Conservation (phyloP, 2,888 invertebrate genomes). For the Chrysolina oricalcia region DNA sequence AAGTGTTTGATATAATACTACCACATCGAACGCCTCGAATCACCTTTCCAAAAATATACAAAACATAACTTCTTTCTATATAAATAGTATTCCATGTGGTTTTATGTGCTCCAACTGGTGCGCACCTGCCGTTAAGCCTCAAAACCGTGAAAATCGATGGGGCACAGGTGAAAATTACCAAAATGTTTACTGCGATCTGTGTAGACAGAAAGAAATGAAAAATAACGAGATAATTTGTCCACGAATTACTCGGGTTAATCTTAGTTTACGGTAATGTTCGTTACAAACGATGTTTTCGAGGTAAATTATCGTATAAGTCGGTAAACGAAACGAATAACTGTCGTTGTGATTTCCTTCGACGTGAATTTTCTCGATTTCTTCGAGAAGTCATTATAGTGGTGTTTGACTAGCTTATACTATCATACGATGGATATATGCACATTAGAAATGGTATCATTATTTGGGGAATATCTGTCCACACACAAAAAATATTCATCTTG, state of each 20-base stretch:
- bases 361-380: not conserved
- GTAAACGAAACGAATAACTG: not conserved
- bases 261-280: conserved; percentile 26
- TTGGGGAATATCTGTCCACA: no score
- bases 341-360: not conserved
- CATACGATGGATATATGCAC: no score
- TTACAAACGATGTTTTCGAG: conserved; percentile 5
- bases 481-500: no score
- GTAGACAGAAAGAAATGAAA: conserved; percentile 25
- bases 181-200: conserved; percentile 40
- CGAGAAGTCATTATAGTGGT: no score
- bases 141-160: conserved; percentile 61
- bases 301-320: not conserved
- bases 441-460: no score
- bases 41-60: conserved; percentile 38
- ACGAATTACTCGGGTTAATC: conserved; percentile 49
- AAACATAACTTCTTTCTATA: conserved; percentile 42
- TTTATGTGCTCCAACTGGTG: conserved; percentile 65
- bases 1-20: not conserved
- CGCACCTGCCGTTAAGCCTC: conserved; percentile 63
- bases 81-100: conserved; percentile 57
- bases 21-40: not conserved
- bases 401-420: no score
- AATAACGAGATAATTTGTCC: conserved; percentile 44
- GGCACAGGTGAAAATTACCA: conserved; percentile 61